Percentiles rank a stretch among this genome's conserved stretches.
Conservation (phyloP, 2,888 invertebrate species). For the Protophormia terraenovae region DNA sequence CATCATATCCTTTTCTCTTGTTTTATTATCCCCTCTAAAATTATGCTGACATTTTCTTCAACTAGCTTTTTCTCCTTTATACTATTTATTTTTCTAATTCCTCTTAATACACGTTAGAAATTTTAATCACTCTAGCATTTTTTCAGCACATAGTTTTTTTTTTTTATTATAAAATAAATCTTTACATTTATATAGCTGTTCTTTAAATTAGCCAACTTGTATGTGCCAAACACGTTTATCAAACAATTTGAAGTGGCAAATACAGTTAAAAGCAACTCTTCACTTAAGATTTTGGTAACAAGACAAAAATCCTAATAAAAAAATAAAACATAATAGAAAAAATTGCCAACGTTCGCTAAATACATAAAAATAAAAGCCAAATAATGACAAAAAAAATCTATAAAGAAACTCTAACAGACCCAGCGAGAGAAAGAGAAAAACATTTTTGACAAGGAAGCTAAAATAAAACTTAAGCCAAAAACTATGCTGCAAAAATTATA, state of each 20-base stretch:
- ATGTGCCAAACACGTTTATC: slow-evolving; percentile 73
- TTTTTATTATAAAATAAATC: background rate
- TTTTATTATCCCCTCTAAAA: background rate
- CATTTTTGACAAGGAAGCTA: background rate
- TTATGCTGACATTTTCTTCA: slow-evolving; percentile 19
- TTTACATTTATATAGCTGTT: slow-evolving; percentile 25
- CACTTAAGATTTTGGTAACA: slow-evolving; percentile 52
- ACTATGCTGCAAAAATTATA: slow-evolving; percentile 76
- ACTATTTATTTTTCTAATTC: slow-evolving; percentile 26
- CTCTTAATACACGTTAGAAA: slow-evolving; percentile 36
- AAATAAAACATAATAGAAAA: slow-evolving; percentile 1
- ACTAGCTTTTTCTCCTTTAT: background rate
- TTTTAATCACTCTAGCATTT: slow-evolving; percentile 17
- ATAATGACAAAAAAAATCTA: slow-evolving; percentile 67
- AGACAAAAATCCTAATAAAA: background rate
- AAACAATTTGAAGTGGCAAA: slow-evolving; percentile 80
- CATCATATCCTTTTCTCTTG: background rate
- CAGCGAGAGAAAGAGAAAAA: background rate
- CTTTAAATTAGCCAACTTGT: slow-evolving; percentile 47
- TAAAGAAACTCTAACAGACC: background rate
- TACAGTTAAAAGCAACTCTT: slow-evolving; percentile 68
- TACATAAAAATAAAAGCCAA: slow-evolving; percentile 72
- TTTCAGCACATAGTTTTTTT: background rate
- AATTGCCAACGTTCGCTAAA: slow-evolving; percentile 80
- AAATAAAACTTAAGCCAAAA: slow-evolving; percentile 77